Evolutionary conservation across 2,797 vertebrate genomes (phyloP).

Genomic region (Neosilurus mollespiculum): DNA sequence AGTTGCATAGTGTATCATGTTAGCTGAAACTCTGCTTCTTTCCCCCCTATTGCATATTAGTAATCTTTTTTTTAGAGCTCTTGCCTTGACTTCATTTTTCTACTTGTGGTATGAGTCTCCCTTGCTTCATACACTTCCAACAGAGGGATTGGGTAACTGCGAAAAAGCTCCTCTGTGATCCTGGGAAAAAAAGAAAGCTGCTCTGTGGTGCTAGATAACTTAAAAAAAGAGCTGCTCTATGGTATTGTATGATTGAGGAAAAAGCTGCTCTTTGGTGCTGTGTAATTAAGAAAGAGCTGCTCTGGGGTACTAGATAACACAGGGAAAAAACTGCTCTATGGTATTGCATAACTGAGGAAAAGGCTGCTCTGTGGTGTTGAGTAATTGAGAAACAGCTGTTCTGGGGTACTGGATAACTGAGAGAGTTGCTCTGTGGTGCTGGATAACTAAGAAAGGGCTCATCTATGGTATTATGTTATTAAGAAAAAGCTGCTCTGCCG

Average conservation of each 20-base stretch:
- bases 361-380: too few relatives aligned
- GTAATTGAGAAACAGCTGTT: too few relatives aligned
- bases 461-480: too few relatives aligned
- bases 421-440: too few relatives aligned
- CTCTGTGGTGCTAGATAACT: neutral
- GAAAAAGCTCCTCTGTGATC: neutral
- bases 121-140: neutral
- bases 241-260: neutral
- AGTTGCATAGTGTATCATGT: neutral
- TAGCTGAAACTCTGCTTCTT: neutral
- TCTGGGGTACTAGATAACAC: too few relatives aligned
- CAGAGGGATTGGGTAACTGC: neutral
- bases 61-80: neutral
- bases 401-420: too few relatives aligned
- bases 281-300: neutral
- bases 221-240: neutral
- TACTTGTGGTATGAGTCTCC: neutral
- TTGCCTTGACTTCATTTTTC: neutral
- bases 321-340: too few relatives aligned
- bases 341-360: too few relatives aligned
- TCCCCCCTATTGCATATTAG: neutral
- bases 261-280: neutral
- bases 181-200: neutral
- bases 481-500: too few relatives aligned
- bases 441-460: too few relatives aligned